These are phyloP conservation scores for Neodiprion pinetum DNA, from an alignment of 1,140 invertebrate genomes.

Conservation along the genomic window DNA sequence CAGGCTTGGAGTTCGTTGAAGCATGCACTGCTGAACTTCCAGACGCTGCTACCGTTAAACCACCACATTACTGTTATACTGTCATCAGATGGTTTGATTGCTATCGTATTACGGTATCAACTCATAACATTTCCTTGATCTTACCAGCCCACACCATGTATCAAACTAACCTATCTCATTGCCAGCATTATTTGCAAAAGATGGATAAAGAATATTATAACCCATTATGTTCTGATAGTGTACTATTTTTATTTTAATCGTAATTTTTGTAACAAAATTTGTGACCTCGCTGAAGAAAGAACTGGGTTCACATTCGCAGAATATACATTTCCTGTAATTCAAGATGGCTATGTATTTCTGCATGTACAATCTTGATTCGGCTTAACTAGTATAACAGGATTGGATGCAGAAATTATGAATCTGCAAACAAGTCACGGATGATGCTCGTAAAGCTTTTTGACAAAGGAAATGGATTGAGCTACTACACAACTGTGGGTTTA, in stretches of 20 bases:
- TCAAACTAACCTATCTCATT: too few relatives aligned
- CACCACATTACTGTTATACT: slow-evolving; percentile 54
- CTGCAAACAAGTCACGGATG: not conserved
- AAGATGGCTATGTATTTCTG: not conserved
- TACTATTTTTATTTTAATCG: too few relatives aligned
- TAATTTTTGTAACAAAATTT: too few relatives aligned
- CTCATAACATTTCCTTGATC: not conserved
- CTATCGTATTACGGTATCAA: not conserved
- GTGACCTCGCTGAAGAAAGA: too few relatives aligned
- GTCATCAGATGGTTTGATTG: slow-evolving; percentile 32
- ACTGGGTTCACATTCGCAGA: too few relatives aligned
- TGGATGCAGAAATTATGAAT: not conserved
- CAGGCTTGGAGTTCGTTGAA: slow-evolving; percentile 58
- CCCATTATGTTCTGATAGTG: too few relatives aligned
- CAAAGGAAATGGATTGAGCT: not conserved
- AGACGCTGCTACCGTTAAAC: slow-evolving; percentile 59
- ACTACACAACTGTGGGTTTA: not conserved
- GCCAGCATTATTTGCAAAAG: too few relatives aligned
- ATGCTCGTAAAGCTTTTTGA: slow-evolving; percentile 3
- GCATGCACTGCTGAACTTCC: slow-evolving; percentile 58
- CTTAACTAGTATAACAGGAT: not conserved
- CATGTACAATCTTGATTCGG: not conserved
- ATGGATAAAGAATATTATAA: too few relatives aligned
- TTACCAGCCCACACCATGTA: not conserved
- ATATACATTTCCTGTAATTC: too few relatives aligned